Base-by-base conservation (phyloP, 2,888 invertebrate genomes). In the Biston stratarius region DNA sequence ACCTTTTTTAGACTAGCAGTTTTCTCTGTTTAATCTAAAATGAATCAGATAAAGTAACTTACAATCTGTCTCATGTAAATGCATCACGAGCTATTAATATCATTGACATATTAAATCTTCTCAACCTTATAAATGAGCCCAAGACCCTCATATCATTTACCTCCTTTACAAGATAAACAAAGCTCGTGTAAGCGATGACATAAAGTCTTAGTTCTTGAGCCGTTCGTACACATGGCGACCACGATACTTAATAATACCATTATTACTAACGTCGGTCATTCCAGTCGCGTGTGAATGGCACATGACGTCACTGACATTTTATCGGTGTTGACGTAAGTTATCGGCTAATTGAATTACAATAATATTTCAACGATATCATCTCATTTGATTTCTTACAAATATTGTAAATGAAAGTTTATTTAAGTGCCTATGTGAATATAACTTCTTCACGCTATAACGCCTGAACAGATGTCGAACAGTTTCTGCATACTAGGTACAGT, bases 141-240 rank as follows among this genome's bases (percentile, higher is more conserved):
- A 53, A 67, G 66, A 57, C 61, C 11, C 58, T 52, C 55, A 61
- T 67, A 61, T 65, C n/a, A 52, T 72, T 61, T 64, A 53, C 56
- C 47, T 64, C 61, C 53, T 10, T 55, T 34, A 60, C 56, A 60
- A 47, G 63, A 59, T 58, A 62, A 67, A 69, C 61, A 58, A 72
- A 68, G 66, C 64, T 69, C 53, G 59, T 64, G 40, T 67, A 70
- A 70, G 67, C 67, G 63, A 63, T 63, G 60, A 63, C 60, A 67
- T 67, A 67, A 67, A 67, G 56, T 7, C 60, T 67, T 14, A 61
- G 53, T 58, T 44, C 59, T 60, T 40, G 42, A 6, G 42, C 24
- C 8, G 8, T 33, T 55, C 33, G 42, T n/a, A n/a, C 33, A 55
- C 14, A 33, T 42, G 24, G 55, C 33, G 55, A 44, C 33, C 9